Conservation (phyloP, 2,113 vertebrate species). For the Xenopus borealis region DNA sequence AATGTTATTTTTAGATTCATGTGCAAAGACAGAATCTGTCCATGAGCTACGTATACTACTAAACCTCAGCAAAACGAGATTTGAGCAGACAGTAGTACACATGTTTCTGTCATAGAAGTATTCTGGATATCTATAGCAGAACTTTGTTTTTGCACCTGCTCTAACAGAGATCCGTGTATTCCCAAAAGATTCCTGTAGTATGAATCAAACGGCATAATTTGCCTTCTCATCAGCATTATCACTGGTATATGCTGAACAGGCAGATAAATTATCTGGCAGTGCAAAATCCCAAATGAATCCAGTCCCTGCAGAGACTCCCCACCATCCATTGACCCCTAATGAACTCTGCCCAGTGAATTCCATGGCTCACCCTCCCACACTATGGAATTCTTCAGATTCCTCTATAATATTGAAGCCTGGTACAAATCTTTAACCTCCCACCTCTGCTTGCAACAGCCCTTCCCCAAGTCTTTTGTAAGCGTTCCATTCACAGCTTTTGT, state of each 20-base stretch:
- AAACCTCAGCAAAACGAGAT: no score
- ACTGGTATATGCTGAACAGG: not conserved
- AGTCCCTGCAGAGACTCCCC: slow-evolving; percentile 21
- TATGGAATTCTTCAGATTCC: slow-evolving; percentile 27
- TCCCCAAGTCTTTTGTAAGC: not conserved
- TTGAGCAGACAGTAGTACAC: no score
- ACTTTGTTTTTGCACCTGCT: no score
- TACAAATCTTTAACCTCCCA: slow-evolving; percentile 28
- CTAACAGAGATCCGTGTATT: no score
- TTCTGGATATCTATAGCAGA: no score
- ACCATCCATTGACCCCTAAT: slow-evolving; percentile 7
- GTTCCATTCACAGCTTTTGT: not conserved
- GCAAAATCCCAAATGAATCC: not conserved
- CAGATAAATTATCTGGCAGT: slow-evolving; percentile 13
- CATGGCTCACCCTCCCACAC: slow-evolving; percentile 32
- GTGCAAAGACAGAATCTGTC: no score
- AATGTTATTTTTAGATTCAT: no score
- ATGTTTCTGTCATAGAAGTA: no score
- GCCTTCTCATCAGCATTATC: no score
- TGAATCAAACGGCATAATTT: no score
- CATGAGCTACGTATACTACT: no score
- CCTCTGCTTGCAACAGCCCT: slow-evolving; percentile 24
- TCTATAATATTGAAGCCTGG: slow-evolving; percentile 24
- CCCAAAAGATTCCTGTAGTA: no score
- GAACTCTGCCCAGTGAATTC: slow-evolving; percentile 26